A percentile compares a stretch with the other conserved stretches of the same genome.
Conservation (phyloP, 1,140 invertebrate genomes). For the Conus betulinus region DNA sequence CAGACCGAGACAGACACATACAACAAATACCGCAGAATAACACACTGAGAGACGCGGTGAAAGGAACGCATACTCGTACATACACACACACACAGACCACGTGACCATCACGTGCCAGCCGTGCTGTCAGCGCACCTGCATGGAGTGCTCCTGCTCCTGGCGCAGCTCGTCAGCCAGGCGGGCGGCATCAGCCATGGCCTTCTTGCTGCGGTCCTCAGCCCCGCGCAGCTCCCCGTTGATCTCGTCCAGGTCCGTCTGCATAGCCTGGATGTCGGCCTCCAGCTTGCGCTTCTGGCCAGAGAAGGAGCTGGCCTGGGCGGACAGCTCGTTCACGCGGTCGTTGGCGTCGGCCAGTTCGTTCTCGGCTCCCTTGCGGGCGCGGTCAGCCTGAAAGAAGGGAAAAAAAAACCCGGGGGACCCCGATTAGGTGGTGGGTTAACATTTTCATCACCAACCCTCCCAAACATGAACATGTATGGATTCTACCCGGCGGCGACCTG, state of each 20-base stretch:
- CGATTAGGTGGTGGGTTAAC: too few species aligned
- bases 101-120: too few species aligned
- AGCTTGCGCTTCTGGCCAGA: conserved; percentile 98
- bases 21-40: neutral
- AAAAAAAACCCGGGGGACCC: too few species aligned
- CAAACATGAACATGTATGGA: too few species aligned
- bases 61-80: neutral
- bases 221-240: conserved; percentile 70
- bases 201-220: conserved; percentile 77
- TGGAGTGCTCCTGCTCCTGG: conserved; percentile 98
- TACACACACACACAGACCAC: neutral
- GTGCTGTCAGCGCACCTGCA: conserved; percentile 78
- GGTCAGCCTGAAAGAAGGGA: conserved; percentile 82
- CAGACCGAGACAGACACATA: neutral
- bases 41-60: neutral
- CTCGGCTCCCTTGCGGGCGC: conserved; percentile 96
- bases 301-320: conserved; percentile 93
- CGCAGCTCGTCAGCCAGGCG: conserved; percentile 97
- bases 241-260: conserved; percentile 82
- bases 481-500: too few species aligned
- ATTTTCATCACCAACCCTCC: neutral
- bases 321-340: conserved; percentile 96
- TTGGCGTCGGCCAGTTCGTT: conserved; percentile 96
- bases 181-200: conserved; percentile 98
- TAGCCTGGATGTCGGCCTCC: conserved; percentile 96